Percentiles rank a stretch among this genome's conserved stretches.
These are phyloP conservation scores for Toxotes chatareus DNA, from an alignment of 2,113 vertebrate species.

Conservation along the genomic window DNA sequence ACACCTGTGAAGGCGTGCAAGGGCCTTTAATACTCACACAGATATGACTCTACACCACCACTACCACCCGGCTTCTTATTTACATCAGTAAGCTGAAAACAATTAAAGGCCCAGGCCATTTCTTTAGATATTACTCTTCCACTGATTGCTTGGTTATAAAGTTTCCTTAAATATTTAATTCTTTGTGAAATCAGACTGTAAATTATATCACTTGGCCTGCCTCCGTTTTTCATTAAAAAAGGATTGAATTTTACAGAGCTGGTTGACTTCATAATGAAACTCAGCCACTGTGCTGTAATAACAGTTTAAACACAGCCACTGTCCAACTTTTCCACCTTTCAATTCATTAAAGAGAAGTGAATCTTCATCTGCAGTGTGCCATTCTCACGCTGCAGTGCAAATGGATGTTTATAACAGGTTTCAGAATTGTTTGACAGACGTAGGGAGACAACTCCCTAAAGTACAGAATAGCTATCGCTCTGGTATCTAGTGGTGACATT, in stretches of 20 bases:
- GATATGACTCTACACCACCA: too few relatives aligned
- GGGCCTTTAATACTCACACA: background rate
- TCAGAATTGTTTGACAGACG: slow-evolving; percentile 39
- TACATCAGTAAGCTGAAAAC: too few relatives aligned
- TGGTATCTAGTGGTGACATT: slow-evolving; percentile 26
- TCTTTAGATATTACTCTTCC: too few relatives aligned
- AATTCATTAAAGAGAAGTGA: background rate
- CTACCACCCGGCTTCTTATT: too few relatives aligned
- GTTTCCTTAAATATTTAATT: background rate
- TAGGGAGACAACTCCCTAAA: slow-evolving; percentile 11
- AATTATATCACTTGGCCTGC: too few relatives aligned
- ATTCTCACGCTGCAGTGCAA: background rate
- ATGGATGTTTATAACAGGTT: slow-evolving; percentile 45
- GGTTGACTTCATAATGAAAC: background rate
- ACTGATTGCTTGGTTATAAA: background rate
- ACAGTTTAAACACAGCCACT: background rate
- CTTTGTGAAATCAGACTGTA: too few relatives aligned
- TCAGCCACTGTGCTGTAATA: background rate
- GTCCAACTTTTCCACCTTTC: background rate
- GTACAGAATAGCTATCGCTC: background rate
- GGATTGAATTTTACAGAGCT: background rate
- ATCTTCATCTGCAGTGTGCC: background rate
- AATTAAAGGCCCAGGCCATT: background rate
- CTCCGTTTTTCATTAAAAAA: too few relatives aligned
- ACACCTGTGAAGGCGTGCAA: background rate